Evolutionary conservation across 2,113 vertebrate species (phyloP), one percentile per base, ranked within the genome.

Genomic region (Bufo bufo): DNA sequence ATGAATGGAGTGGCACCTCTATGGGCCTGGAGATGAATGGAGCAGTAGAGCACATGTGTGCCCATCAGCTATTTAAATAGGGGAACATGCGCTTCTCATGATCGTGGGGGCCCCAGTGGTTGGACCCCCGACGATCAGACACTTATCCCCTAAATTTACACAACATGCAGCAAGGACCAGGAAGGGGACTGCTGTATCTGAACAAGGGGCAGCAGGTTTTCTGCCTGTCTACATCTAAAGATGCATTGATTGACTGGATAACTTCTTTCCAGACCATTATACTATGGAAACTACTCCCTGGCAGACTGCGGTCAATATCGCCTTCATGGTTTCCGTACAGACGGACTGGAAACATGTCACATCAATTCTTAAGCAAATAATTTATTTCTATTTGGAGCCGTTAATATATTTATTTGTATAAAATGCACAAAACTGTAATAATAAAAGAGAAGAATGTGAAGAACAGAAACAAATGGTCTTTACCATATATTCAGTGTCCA

Each of bases 381-480:
- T 63, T 77, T n/a, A 23, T 78, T 65, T 86, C 45, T 33, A 4
- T 77, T 47, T 61, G 84, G 63, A 65, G 56, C 16, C 63, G 78
- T 86, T 52, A 65, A 8, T 72, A 23, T 19, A 74, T 59, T 85
- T 17, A 85, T 85, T 86, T 86, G 74, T 86, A 86, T 65, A 86
- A 77, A 77, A 56, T 63, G 63, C 11, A 85, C 59, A 77, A 45
- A 86, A 78, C 43, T 65, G 58, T 86, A 65, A 86, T 19, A 86
- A 78, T 86, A 86, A 86, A 86, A 50, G 45, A 19, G 56, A 78
- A 50, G 74, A 86, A 78, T 86, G 72, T 65, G 74, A 85, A 74
- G 52, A 77, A 65, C 5, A 23, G 45, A 77, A 23, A 85, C n/a
- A 19, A n/a, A 66, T 33, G 33, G 58, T n/a, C 17, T 82, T 47